Evolutionary conservation across 1,140 invertebrate genomes (phyloP), one percentile per base, ranked within the genome.

Genomic region (Hyles euphorbiae): DNA sequence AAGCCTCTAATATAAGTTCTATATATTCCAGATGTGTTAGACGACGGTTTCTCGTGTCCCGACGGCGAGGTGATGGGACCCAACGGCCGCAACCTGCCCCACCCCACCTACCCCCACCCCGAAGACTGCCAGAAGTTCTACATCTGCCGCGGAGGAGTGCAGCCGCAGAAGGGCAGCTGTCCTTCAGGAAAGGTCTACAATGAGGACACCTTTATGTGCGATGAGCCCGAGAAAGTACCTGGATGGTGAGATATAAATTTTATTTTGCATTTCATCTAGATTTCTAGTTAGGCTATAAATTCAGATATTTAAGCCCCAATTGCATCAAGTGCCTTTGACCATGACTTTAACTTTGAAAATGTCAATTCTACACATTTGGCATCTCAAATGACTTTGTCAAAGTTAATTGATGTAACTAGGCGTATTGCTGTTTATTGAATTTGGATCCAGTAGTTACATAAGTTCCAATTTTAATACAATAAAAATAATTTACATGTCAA

Each of bases 71-170:
- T 93, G 2, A 78, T 91, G 40, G 93, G 94, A 4, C 93, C 93
- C 5, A 93, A 93, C 58, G 94, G 94, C 10, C 90, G 94, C 55
- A 90, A 91, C 7, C 83, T 95, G 1, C 94, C 94, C 1, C 94
- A 96, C 81, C 94, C 95, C 0, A 95, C 94, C 0, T 96, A 94
- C 87, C 91, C 95, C 3, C 94, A 96, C 83, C 93, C 94, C 0
- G 93, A 94, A 43, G 95, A 97, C 78, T 97, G 95, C 76, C 93
- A 94, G 66, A 95, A 95, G 73, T 96, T 96, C 84, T 96, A 96
- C 88, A 95, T 96, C 61, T 96, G 95, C 83, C 89, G 94, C 47
- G 95, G 95, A 68, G 94, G 94, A 3, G 91, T 95, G 2, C 91
- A 92, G 60, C 94, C 95, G 0, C 93, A 96, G 76, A 92, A 94